Evolutionary conservation across 2,113 vertebrate species (phyloP).

Genomic region (Phycodurus eques): DNA sequence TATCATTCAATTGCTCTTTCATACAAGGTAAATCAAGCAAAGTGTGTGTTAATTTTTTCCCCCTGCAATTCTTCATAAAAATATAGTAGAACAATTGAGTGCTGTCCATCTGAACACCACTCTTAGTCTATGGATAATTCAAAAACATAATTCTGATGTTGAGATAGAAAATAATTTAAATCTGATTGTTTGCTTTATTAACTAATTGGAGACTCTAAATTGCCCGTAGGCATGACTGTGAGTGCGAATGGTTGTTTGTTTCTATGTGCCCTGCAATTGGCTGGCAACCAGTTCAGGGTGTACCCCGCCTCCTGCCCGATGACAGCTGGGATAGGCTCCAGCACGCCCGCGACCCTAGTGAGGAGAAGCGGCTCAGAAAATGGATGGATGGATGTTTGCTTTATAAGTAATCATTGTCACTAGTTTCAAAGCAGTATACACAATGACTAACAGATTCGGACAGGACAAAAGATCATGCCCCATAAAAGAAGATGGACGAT

Average conservation of each 20-base stretch:
- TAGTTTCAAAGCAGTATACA: not conserved
- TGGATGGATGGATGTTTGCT: too few relatives aligned
- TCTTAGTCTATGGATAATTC: not conserved
- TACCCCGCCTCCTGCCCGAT: too few relatives aligned
- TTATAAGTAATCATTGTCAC: not conserved
- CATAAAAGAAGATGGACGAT: not conserved
- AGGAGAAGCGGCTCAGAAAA: too few relatives aligned
- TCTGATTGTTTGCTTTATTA: not conserved
- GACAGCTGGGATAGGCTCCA: too few relatives aligned
- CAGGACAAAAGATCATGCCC: not conserved
- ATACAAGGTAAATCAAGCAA: conserved; percentile 26
- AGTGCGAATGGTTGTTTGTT: too few relatives aligned
- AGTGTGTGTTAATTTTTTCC: not conserved
- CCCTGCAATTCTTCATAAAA: not conserved
- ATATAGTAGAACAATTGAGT: not conserved
- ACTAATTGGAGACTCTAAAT: too few relatives aligned
- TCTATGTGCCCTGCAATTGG: too few relatives aligned
- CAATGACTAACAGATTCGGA: not conserved
- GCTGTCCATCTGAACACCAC: not conserved
- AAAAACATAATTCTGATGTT: not conserved
- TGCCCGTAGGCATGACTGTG: too few relatives aligned
- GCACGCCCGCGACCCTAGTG: too few relatives aligned
- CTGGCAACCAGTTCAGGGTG: too few relatives aligned
- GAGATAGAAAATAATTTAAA: not conserved
- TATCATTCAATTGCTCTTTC: conserved; percentile 6